Evolutionary conservation across 1,140 invertebrate species (phyloP).

Genomic region (Bactericera cockerelli): DNA sequence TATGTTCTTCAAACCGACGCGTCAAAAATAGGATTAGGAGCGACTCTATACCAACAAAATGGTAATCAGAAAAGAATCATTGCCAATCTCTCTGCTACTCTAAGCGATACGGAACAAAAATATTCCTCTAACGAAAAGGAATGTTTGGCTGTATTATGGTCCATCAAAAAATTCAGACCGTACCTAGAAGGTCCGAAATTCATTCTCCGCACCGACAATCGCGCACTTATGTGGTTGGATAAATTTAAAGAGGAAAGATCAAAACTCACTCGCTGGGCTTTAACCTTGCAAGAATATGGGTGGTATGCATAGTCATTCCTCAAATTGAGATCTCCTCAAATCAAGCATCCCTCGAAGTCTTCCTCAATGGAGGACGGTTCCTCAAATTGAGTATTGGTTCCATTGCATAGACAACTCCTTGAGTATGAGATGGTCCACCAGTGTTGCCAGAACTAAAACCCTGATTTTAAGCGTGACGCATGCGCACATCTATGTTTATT

Average conservation of each 20-base stretch:
- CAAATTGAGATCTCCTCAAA: too few relatives aligned
- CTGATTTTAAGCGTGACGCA: too few relatives aligned
- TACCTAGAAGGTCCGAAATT: slow-evolving; percentile 27
- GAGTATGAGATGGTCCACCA: too few relatives aligned
- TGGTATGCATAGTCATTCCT: too few relatives aligned
- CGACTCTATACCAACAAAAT: background rate
- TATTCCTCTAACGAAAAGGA: slow-evolving; percentile 27
- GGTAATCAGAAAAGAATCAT: background rate
- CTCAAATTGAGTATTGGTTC: too few relatives aligned
- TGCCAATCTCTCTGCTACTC: background rate
- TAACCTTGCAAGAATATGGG: slow-evolving; percentile 26
- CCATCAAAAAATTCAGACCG: slow-evolving; percentile 26
- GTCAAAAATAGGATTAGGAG: background rate
- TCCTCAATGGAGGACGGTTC: too few relatives aligned
- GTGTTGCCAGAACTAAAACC: too few relatives aligned
- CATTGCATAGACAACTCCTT: too few relatives aligned
- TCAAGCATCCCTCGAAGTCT: too few relatives aligned
- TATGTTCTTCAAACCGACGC: background rate
- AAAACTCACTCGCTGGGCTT: slow-evolving; percentile 25
- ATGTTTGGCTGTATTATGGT: slow-evolving; percentile 29
- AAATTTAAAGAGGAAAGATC: slow-evolving; percentile 28
- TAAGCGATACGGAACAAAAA: background rate
- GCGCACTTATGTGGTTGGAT: slow-evolving; percentile 32
- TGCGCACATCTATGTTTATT: too few relatives aligned
- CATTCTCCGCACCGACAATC: slow-evolving; percentile 28